A percentile compares a stretch with the other conserved stretches of the same genome.
These are phyloP conservation scores for Otocyon megalotis DNA, from an alignment of 2,113 vertebrate genomes.

Conservation along the genomic window DNA sequence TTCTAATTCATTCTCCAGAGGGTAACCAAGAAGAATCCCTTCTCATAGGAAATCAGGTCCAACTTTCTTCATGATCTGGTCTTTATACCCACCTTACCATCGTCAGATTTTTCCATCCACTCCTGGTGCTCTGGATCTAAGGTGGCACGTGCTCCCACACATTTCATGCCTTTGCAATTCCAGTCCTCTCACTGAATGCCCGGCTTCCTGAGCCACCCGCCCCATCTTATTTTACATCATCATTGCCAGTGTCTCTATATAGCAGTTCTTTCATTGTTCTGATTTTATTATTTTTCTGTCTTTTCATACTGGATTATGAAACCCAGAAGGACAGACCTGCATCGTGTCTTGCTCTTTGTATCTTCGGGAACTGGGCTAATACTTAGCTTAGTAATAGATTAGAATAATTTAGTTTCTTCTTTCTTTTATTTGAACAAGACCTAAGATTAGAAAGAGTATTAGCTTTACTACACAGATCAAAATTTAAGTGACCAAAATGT, in stretches of 20 bases:
- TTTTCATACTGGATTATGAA: background rate
- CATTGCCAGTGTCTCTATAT: background rate
- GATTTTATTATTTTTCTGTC: background rate
- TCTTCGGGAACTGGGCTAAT: background rate
- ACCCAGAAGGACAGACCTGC: background rate
- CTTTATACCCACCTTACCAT: background rate
- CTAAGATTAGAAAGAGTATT: background rate
- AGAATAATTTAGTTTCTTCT: background rate
- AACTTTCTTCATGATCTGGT: background rate
- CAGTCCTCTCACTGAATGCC: accelerated
- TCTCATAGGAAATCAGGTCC: background rate
- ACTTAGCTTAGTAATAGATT: background rate
- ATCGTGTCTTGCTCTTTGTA: background rate
- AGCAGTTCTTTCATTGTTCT: background rate
- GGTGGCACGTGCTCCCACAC: background rate
- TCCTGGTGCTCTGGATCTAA: background rate
- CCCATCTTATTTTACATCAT: background rate
- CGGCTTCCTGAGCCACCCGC: accelerated
- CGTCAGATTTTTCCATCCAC: background rate
- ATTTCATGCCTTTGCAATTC: accelerated
- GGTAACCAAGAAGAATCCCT: background rate
- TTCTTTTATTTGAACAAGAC: background rate
- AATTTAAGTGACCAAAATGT: background rate
- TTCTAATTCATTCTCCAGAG: background rate
- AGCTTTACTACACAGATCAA: background rate